Evolutionary conservation across 2,113 vertebrate genomes (phyloP), one percentile per base, ranked within the genome.

Genomic region (Dicentrarchus labrax): DNA sequence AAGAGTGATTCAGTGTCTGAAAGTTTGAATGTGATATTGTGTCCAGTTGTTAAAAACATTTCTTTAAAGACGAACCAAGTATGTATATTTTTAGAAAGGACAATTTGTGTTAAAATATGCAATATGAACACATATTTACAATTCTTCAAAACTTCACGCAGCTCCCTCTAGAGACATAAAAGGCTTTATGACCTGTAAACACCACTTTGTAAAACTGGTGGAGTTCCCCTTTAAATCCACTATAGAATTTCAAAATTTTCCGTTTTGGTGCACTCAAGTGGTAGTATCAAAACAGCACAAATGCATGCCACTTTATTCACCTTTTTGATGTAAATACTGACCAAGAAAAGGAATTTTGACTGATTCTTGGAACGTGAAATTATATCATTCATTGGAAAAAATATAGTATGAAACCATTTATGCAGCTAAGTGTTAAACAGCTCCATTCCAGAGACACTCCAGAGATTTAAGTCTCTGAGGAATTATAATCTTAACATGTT

Each of bases 401-500:
- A 66, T 41, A 24, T 21, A 21, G 48, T 7, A 48, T 38, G 10
- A 41, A 8, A 65, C 8, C 47, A 22, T 60, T n/a, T 36, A 43
- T 59, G 11, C 15, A 72, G 22, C 6, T 4, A 61, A 67, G 47
- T 48, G 10, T 47, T 45, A 57, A 76, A 70, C 39, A 19, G 57
- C 16, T 84, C 61, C 1, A 30, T 72, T 76, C 65, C 38, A 72
- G 43, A 54, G 3, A 60, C 12, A 24, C 21, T 24, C 13, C 1
- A 21, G 43, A 76, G 53, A 76, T 64, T 43, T 72, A 53, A 16
- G 50, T 50, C 77, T 50, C 73, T 36, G 53, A 75, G 61, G 85
- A 72, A 71, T 83, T 54, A 84, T 45, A 67, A 83, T 72, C 36
- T 77, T 51, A 81, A 54, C 36, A 17, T 68, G 39, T 76, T 82